These are phyloP conservation scores for Pandemis cinnamomeana DNA, from an alignment of 2,888 invertebrate genomes.

Conservation along the genomic window DNA sequence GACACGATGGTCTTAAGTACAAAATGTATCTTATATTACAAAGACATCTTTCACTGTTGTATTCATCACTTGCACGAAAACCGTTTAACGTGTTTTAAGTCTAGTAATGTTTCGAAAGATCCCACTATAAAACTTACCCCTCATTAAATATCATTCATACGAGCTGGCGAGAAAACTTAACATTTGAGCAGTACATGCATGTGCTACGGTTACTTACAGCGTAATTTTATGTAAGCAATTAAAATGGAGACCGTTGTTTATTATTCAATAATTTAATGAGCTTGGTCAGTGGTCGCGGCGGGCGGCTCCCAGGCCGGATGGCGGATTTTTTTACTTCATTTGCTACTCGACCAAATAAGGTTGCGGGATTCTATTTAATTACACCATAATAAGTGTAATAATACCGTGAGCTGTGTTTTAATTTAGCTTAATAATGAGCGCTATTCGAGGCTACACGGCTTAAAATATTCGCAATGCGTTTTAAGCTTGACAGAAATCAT, in stretches of 20 bases:
- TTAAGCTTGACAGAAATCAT: background rate
- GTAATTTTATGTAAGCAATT: conserved; percentile 66
- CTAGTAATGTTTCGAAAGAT: background rate
- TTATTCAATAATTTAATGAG: conserved; percentile 65
- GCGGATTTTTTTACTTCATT: conserved; percentile 61
- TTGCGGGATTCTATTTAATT: conserved; percentile 72
- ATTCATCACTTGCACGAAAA: background rate
- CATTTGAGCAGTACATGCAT: conserved; percentile 52
- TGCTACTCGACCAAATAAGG: conserved; percentile 67
- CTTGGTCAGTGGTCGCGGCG: conserved; percentile 48
- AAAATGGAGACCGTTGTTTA: conserved; percentile 59
- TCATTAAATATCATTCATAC: background rate
- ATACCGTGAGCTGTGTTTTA: conserved; percentile 71
- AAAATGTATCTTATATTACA: conserved; percentile 1
- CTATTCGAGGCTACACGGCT: conserved; percentile 46
- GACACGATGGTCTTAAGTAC: conserved; percentile 13
- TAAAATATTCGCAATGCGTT: conserved; percentile 60
- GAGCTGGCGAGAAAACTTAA: conserved; percentile 52
- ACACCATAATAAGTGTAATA: conserved; percentile 72
- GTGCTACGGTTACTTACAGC: conserved; percentile 52
- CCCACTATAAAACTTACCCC: too few species aligned
- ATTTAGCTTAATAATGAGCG: conserved; percentile 58
- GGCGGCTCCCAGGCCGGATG: conserved; percentile 45
- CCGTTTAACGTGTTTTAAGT: background rate
- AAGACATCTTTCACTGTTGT: background rate